A percentile compares a stretch with the other conserved stretches of the same genome.
Evolutionary conservation across 1,140 invertebrate genomes (phyloP).

Genomic region (Drosophila insularis): DNA sequence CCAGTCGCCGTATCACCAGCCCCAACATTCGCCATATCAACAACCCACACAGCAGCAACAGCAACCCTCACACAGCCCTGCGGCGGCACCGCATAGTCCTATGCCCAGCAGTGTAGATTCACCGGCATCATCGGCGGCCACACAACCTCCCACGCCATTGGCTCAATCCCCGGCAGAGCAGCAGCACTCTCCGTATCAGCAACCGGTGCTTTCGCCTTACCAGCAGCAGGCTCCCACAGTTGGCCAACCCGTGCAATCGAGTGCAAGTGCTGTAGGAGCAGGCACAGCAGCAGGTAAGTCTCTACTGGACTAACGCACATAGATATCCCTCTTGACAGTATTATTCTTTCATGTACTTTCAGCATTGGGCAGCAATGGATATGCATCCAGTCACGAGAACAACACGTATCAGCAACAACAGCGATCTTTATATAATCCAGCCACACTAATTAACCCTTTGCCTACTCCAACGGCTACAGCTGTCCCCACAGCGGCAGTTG

Average conservation of each 20-base stretch:
- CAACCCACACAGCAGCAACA: constrained; percentile 44
- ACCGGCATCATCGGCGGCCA: constrained; percentile 73
- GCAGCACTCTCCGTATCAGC: constrained; percentile 79
- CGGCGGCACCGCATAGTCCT: constrained; percentile 56
- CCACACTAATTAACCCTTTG: constrained; percentile 64
- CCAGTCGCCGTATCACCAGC: constrained; percentile 82
- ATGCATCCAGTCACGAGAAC: constrained; percentile 41
- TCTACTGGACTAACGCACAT: not conserved
- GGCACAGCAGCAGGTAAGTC: constrained; percentile 52
- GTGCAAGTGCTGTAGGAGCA: constrained; percentile 45
- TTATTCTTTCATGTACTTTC: not conserved
- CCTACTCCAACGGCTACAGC: constrained; percentile 17
- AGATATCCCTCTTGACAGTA: not conserved
- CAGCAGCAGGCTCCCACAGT: constrained; percentile 40
- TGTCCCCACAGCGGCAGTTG: constrained; percentile 16
- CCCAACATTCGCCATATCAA: constrained; percentile 49
- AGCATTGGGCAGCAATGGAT: constrained; percentile 51
- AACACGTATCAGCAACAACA: constrained; percentile 52
- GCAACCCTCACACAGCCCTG: constrained; percentile 58
- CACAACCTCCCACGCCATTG: constrained; percentile 68
- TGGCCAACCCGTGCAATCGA: constrained; percentile 2
- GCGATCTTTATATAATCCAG: constrained; percentile 59
- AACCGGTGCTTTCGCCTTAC: constrained; percentile 72
- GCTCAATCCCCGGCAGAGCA: constrained; percentile 72
- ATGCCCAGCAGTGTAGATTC: constrained; percentile 72